Evolutionary conservation across 2,113 vertebrate genomes (phyloP), one percentile per base, ranked within the genome.

Genomic region (Syrrhaptes paradoxus): DNA sequence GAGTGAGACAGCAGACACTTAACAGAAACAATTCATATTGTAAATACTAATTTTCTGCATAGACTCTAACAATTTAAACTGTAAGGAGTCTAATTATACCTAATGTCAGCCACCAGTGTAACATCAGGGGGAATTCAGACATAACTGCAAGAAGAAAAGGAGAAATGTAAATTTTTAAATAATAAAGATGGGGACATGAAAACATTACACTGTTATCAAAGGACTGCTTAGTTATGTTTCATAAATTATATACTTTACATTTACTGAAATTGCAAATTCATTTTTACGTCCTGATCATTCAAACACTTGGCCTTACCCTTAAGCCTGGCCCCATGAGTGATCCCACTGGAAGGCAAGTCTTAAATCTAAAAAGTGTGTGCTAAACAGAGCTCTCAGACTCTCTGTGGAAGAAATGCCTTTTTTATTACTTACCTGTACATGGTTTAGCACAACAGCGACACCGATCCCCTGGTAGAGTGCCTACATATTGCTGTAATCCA

Each of bases 21-120:
- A 48, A 48, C 19, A 51, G n/a, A 89, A 93, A 77, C 3, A 51
- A 41, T 38, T 80, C 4, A 22, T 38, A 66, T 28, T 68, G 25
- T 74, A 57, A 71, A n/a, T 71, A 66, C 7, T 66, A 21, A 16
- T 87, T 80, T 80, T 90, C 54, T 83, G 48, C 29, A 29, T 15
- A 48, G 11, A 85, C 19, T 79, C 54, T 84, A 84, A 48, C 8
- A 71, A 54, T 17, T 49, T 80, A 49, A 89, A 61, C 52, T 58
- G 59, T 58, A 38, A 87, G 38, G 17, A 79, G 46, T 74, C 18
- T 16, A 67, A 34, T 29, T 72, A 70, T 98, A 99, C 98, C 98
- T 98, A 99, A 97, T 84, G 98, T 98, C 92, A 98, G 93, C 98
- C 98, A 99, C 98, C 98, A 99, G 89, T 99, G 98, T 96, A 98